A percentile compares a stretch with the other conserved stretches of the same genome.
Evolutionary conservation across 37 sponge, comb jelly and placozoan genomes (phyloP).

Genomic region (Lycopodina hypogea): DNA sequence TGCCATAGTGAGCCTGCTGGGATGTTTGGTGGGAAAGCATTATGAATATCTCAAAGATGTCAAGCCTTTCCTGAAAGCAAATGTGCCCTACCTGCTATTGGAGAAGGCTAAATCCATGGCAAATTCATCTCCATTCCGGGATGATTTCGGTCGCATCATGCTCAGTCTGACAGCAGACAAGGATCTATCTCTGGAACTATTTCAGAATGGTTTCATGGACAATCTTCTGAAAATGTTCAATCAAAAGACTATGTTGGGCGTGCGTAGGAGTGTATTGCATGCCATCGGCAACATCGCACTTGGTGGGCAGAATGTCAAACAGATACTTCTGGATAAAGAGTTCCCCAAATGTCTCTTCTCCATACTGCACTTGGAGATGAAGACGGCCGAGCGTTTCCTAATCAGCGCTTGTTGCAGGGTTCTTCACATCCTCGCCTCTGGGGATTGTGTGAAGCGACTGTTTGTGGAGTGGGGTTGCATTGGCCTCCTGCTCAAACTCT

Average conservation of each 20-base stretch:
- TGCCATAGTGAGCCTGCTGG: constrained; percentile 20
- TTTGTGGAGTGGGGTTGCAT: constrained; percentile 58
- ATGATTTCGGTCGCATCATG: constrained; percentile 62
- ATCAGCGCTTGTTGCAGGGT: constrained; percentile 74
- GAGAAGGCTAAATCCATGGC: constrained; percentile 7
- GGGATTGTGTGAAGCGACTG: constrained; percentile 67
- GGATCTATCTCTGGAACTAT: constrained; percentile 53
- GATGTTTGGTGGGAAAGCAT: constrained; percentile 26
- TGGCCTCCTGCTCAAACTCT: constrained; percentile 29
- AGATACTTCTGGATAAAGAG: constrained; percentile 28
- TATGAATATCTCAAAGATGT: constrained; percentile 32
- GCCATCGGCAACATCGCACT: constrained; percentile 80
- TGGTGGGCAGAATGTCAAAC: constrained; percentile 58
- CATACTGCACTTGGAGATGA: constrained; percentile 19
- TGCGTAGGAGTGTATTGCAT: constrained; percentile 49
- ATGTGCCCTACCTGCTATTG: constrained; percentile 3
- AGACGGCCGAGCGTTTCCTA: constrained; percentile 15
- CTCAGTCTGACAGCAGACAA: constrained; percentile 73
- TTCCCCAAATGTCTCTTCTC: constrained; percentile 30
- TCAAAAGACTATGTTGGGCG: not conserved
- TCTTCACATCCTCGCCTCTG: constrained; percentile 74
- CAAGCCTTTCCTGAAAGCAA: constrained; percentile 22
- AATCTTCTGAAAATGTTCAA: constrained; percentile 27
- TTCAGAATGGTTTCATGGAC: constrained; percentile 33
- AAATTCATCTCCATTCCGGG: constrained; percentile 30